Percentiles rank a stretch among this genome's conserved stretches.
Evolutionary conservation across 2,797 vertebrate species (phyloP).

Genomic region (Miopithecus talapoin): DNA sequence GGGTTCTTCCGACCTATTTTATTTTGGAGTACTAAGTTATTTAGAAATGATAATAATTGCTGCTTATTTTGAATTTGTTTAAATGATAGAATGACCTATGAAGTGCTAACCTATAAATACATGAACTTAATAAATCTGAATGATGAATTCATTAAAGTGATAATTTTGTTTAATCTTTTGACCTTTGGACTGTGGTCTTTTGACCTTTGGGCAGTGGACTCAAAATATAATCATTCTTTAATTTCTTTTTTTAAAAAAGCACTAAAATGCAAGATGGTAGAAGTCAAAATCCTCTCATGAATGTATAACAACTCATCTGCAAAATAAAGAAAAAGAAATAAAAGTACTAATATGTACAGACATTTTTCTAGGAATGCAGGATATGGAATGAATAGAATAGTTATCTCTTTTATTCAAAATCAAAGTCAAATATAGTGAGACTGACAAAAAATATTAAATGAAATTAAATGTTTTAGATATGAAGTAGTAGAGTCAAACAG

Average conservation of each 20-base stretch:
- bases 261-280: not conserved
- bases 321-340: not conserved
- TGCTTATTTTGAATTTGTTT: not conserved
- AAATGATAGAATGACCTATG: not conserved
- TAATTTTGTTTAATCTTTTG: slow-evolving; percentile 11
- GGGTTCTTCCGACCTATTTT: not conserved
- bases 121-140: not conserved
- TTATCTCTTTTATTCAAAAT: not conserved
- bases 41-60: not conserved
- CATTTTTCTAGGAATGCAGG: not conserved
- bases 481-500: not conserved
- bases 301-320: not conserved
- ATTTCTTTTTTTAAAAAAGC: not conserved
- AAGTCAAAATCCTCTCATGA: not conserved
- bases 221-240: not conserved
- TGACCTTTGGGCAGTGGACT: not conserved
- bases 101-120: not conserved
- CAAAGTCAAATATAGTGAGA: not conserved
- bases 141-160: not conserved
- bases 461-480: not conserved
- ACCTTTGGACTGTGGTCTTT: not conserved
- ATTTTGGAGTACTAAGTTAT: not conserved
- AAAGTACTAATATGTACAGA: not conserved
- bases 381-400: not conserved
- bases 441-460: not conserved